Evolutionary conservation across 2,113 vertebrate genomes (phyloP).

Genomic region (Ranitomeya variabilis): DNA sequence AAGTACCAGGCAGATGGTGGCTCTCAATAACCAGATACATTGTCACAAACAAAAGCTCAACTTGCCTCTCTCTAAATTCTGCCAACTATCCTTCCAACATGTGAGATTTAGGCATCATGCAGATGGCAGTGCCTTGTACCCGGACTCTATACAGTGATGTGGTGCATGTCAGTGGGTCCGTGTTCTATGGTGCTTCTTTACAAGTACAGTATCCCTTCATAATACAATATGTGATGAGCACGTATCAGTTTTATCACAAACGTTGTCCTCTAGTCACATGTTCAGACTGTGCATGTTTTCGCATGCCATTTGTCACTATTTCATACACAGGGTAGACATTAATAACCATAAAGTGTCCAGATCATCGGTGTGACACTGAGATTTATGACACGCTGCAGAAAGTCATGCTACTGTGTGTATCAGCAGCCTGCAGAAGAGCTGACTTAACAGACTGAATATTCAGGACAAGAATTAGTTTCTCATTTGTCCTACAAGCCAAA

Average conservation of each 20-base stretch:
- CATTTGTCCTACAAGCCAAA: constrained; percentile 61
- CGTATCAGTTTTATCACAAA: neutral
- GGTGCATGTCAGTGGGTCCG: neutral
- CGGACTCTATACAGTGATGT: neutral
- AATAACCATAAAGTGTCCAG: neutral
- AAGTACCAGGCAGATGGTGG: constrained; percentile 23
- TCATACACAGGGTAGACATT: neutral
- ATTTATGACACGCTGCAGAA: constrained; percentile 23
- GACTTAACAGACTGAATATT: constrained; percentile 57
- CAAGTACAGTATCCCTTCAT: neutral
- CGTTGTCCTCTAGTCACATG: neutral
- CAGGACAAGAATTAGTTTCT: constrained; percentile 60
- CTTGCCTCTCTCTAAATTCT: neutral
- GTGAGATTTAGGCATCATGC: neutral
- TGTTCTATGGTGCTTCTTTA: neutral
- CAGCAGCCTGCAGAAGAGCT: constrained; percentile 57
- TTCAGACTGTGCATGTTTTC: neutral
- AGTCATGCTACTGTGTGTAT: constrained; percentile 26
- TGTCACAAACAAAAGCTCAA: neutral
- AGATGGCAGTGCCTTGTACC: neutral
- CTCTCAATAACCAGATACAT: neutral
- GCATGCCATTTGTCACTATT: neutral
- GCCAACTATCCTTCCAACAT: neutral
- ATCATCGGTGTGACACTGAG: neutral
- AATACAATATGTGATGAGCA: neutral